A percentile compares a stretch with the other conserved stretches of the same genome.
Conservation (phyloP, 2,797 vertebrate genomes). For the Phylloscopus collybita region DNA sequence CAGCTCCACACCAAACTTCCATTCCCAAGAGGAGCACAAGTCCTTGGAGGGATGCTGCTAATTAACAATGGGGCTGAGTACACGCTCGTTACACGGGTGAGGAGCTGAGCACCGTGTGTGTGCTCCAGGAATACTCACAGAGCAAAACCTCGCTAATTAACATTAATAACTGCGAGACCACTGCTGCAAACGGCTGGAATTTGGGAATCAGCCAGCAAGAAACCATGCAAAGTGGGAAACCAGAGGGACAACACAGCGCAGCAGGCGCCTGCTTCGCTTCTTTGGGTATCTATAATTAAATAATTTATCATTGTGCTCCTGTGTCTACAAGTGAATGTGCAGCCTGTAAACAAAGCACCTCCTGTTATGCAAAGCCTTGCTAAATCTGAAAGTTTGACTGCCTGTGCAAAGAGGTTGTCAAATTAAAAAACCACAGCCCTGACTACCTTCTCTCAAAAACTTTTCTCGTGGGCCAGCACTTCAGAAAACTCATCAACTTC, state of each 20-base stretch:
- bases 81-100: not conserved
- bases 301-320: not conserved
- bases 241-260: not conserved
- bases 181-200: not conserved
- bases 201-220: not conserved
- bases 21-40: not conserved
- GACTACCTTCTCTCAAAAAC: not conserved
- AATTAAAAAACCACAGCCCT: not conserved
- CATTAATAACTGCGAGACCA: not conserved
- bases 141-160: not conserved
- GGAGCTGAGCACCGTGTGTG: not conserved
- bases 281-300: not conserved
- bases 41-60: not conserved
- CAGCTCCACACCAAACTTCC: not conserved
- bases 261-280: not conserved
- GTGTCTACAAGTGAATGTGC: not conserved
- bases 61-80: not conserved
- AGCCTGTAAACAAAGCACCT: not conserved
- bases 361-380: not conserved
- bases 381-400: not conserved
- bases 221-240: not conserved
- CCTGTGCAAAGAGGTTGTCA: not conserved
- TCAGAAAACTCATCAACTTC: not conserved
- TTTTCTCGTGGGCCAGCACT: accelerated
- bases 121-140: not conserved